Evolutionary conservation across 2,113 vertebrate genomes (phyloP).

Genomic region (Todiramphus saurophagus): DNA sequence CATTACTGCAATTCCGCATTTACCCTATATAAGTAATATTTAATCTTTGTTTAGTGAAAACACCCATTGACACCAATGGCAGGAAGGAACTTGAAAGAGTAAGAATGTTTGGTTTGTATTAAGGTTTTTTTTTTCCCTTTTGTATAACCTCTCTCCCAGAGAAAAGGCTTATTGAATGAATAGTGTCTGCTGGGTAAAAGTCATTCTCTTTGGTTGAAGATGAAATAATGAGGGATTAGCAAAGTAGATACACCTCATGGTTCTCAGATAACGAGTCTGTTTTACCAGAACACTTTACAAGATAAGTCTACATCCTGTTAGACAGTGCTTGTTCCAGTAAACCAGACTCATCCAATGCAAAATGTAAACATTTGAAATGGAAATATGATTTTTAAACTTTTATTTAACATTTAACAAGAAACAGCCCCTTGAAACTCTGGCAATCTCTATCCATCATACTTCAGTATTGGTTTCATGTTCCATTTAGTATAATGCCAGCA

Average conservation of each 20-base stretch:
- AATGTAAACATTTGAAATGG: neutral
- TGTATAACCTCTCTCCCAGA: neutral
- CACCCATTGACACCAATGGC: neutral
- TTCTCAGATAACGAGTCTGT: neutral
- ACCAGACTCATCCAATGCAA: neutral
- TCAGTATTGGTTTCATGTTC: neutral
- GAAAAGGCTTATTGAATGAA: neutral
- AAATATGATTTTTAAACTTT: neutral
- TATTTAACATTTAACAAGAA: neutral
- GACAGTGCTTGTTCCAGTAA: neutral
- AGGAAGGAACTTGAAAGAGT: neutral
- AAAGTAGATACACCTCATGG: neutral
- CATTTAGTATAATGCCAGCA: neutral
- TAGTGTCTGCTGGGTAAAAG: neutral
- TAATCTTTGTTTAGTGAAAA: neutral
- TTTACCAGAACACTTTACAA: neutral
- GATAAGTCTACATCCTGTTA: neutral
- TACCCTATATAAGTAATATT: neutral
- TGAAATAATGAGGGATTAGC: neutral
- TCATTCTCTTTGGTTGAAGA: neutral
- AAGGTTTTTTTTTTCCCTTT: neutral
- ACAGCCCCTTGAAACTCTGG: neutral
- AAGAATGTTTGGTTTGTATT: slow-evolving; percentile 29
- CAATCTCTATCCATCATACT: neutral
- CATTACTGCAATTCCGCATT: neutral